Evolutionary conservation across 2,113 vertebrate species (phyloP), one percentile per base, ranked within the genome.

Genomic region (Ceyx margarethae): DNA sequence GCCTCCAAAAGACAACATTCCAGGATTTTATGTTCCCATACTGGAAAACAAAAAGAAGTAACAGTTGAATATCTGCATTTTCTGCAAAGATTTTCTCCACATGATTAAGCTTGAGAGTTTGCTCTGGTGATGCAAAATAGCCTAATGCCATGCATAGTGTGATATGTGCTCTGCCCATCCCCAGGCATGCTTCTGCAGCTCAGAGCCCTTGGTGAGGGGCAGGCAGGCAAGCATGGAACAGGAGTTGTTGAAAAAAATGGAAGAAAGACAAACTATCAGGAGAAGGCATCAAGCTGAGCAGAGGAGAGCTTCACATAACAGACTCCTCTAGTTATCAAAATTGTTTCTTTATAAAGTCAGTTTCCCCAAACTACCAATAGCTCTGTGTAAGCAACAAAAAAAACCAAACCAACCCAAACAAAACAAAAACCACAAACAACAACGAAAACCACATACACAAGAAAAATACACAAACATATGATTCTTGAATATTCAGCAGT

Each of bases 151-250:
- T 33, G 28, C 50, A 53, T 35, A 3, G 11, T 76, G 66, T 62
- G 66, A 57, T 10, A 61, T 8, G 42, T 0, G 0, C 8, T 57
- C 58, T 73, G 28, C 13, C 62, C 22, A 26, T 67, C 18, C 9
- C 8, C 6, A 2, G 43, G 2, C 23, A 46, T 0, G 0, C 5
- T 22, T 88, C 56, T 74, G 58, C 40, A 83, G 46, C 48, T 74
- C 74, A 45, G 40, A 73, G 61, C 28, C 40, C 6, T 3, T 0
- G 1, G 37, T 54, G n/a, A 62, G 21, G 16, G 23, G 10, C 20
- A 71, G 35, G 37, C 20, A 50, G 40, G 42, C 29, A 77, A 89
- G 35, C 5, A 23, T 21, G 57, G 16, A 78, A 53, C 16, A 48
- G 48, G 23, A 81, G 29, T 5, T 66, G 25, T 53, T 78, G 35